Evolutionary conservation across 2,888 invertebrate species (phyloP), one percentile per base, ranked within the genome.

Genomic region (Halictus quadricinctus): DNA sequence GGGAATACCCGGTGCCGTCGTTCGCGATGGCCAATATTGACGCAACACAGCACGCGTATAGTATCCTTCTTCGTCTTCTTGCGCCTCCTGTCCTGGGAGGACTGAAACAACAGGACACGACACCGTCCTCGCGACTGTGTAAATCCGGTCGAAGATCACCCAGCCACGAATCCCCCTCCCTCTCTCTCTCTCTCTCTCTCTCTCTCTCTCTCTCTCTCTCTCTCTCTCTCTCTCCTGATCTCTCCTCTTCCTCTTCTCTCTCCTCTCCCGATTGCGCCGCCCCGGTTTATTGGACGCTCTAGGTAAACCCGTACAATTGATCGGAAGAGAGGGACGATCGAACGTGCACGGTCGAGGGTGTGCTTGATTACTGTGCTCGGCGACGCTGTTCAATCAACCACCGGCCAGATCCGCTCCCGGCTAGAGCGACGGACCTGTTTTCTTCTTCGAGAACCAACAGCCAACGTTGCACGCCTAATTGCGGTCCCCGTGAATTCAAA

Each of bases 271-370:
- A 4, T 25, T 15, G 1, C 54, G 2, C 13, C 60, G 13, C 25
- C 29, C 64, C 72, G 73, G 78, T 85, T 89, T 88, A 89, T 89
- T 89, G 87, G 81, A 89, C 75, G 79, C 64, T 79, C 79, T 74
- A 36, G 80, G 80, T 84, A 77, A 85, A 87, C 82, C 73, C 60
- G 25, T 48, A 66, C 79, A 83, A 87, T 85, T 85, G 86, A 75
- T 77, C 86, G 72, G 78, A 80, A 74, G 73, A 72, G 60, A 69
- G 69, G 64, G 79, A 66, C 50, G 76, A 72, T 74, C 70, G 86
- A 79, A 72, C 76, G 79, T 74, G 60, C 64, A 70, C 66, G 54
- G 41, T 72, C 70, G 78, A 72, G 77, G 78, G 70, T 50, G 78
- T 50, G 77, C 81, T 81, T 86, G 79, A 85, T 86, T 80, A 84